Base-by-base conservation (phyloP, 2,113 vertebrate species). In the Anhinga anhinga region DNA sequence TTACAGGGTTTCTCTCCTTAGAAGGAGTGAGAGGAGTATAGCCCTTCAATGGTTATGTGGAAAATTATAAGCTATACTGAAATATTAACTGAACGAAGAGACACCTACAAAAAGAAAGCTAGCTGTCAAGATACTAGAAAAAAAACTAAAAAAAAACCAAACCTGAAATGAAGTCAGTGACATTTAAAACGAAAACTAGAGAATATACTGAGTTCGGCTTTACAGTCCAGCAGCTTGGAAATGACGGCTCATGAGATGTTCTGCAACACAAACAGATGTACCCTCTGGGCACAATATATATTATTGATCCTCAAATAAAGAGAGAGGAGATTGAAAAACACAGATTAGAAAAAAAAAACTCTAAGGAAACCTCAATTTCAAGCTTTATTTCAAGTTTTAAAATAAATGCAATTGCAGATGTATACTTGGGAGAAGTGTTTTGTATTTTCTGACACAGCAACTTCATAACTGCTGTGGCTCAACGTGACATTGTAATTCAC, bases 101-200 rank as follows among this genome's bases (percentile, higher is more conserved):
- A 76, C 62, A 76, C 32, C 91, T 78, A 81, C 5, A 82, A 70
- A 94, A 70, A 95, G 65, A 95, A 95, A 90, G 23, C 9, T 73
- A 25, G 3, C 47, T 86, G 76, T 83, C 58, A 84, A 97, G 95
- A 95, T 69, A 95, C 82, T 44, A 91, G 78, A 90, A 83, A 77
- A 67, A 58, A 27, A 88, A 77, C 55, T 22, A 14, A 44, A 47
- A 47, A 47, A 5, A 38, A 56, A 21, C 11, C 76, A 87, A 94
- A 88, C 26, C 91, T 69, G 91, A 98, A 98, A 98, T 88, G 63
- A 93, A 93, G 71, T 91, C 93, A 96, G 94, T 97, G 96, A 95
- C 95, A 97, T 97, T 98, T 97, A 78, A 91, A 97, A 97, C 95
- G 93, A 97, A 97, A 96, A 82, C 50, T 61, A 96, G 30, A 95